Percentiles rank a stretch among this genome's conserved stretches.
Conservation (phyloP, 2,113 vertebrate species). For the Pterocles burchelli region DNA sequence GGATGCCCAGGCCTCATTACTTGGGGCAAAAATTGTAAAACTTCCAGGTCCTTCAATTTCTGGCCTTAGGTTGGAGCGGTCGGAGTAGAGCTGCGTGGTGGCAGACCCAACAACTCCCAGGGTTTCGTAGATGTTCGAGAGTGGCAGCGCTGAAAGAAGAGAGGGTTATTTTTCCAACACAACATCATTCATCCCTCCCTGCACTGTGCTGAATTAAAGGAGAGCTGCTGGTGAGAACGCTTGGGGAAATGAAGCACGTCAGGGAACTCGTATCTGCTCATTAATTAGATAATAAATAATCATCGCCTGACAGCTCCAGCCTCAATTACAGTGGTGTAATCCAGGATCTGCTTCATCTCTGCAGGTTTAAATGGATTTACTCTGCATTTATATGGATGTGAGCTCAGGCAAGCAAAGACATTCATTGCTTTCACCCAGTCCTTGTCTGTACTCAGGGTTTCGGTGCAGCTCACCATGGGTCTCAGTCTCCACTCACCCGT, state of each 20-base stretch:
- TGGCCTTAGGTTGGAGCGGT: conserved; percentile 84
- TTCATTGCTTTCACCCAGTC: background rate
- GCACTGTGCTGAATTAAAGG: background rate
- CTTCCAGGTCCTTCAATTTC: conserved; percentile 94
- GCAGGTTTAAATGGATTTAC: background rate
- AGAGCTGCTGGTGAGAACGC: background rate
- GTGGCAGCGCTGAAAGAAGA: conserved; percentile 82
- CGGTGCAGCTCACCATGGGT: background rate
- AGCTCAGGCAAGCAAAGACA: background rate
- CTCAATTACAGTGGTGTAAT: background rate
- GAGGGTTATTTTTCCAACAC: background rate
- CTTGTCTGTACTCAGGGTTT: background rate
- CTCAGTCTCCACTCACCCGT: background rate
- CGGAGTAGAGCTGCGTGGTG: conserved; percentile 93
- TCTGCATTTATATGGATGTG: background rate
- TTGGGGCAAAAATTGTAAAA: conserved; percentile 96
- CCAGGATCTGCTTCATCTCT: background rate
- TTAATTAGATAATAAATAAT: background rate
- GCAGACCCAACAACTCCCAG: conserved; percentile 88
- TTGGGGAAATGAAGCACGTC: background rate
- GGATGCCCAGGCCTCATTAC: conserved; percentile 92
- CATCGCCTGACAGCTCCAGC: background rate
- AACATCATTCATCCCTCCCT: background rate
- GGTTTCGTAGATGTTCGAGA: conserved; percentile 94
- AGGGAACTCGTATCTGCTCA: background rate